Evolutionary conservation across 2,888 invertebrate genomes (phyloP), one percentile per base, ranked within the genome.

Genomic region (Prosapia bicincta): DNA sequence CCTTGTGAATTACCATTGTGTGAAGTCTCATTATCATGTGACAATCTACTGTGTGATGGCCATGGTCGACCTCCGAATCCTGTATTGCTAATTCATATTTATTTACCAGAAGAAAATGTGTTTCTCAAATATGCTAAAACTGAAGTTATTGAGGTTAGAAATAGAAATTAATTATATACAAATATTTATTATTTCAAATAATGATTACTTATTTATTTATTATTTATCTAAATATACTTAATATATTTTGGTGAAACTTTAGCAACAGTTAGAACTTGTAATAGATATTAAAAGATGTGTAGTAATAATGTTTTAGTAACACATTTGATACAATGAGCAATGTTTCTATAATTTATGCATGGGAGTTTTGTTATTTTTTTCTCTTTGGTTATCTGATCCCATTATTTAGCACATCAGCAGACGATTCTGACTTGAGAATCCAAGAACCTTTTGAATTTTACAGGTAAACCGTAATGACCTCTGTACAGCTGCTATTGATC

Each of bases 61-160:
- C 91, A 94, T 83, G 97, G 96, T 0, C 88, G 92, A 71, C 90
- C 94, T 0, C 97, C 97, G 0, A 96, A 94, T 83, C 92, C 97
- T 0, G 89, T 92, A 71, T 87, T 94, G 74, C 90, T 93, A n/a
- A 87, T 96, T 24, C 92, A 93, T 83, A 89, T 93, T 76, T 88
- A 87, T 80, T 87, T 89, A 81, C 86, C 88, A 66, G 86, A 88
- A 69, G 87, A 88, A 76, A 87, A 88, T 68, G 86, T 90, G 0
- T 96, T 96, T 93, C 89, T 94, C 28, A 92, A 92, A 82, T 96
- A 95, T 84, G 93, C 93, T 3, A 89, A 92, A 79, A 97, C 97
- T 0, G 98, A 98, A 86, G 90, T 95, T 69, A 89, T 96, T 43
- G 94, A 96, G 87, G 95, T 94, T 71, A 74, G n/a, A 20, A 20